phyloP scores from a whole-genome alignment of 2,113 vertebrate species.

The Aplodontia rufa region DNA sequence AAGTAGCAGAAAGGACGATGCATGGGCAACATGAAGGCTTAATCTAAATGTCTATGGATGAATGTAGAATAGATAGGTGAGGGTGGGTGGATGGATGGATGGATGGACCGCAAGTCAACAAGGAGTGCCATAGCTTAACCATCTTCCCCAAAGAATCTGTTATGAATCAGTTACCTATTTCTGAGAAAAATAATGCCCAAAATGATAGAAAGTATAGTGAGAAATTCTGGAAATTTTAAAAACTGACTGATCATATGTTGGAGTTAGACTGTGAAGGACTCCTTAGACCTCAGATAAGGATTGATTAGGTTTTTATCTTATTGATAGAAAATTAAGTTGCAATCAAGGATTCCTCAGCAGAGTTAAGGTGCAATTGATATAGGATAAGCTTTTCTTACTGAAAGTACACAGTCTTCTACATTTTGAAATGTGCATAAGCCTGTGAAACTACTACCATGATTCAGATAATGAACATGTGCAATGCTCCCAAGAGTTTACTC shows the following conservation, averaged over 20 bases:
- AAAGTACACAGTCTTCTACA: not conserved
- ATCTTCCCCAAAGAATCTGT: not conserved
- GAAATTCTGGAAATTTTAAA: not conserved
- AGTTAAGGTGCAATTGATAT: not conserved
- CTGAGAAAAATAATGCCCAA: no score
- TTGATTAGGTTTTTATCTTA: not conserved
- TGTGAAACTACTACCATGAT: not conserved
- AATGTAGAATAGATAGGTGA: not conserved
- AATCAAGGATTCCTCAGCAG: not conserved
- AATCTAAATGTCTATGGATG: no score
- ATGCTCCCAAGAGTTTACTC: not conserved
- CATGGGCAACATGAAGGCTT: no score
- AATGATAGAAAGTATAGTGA: not conserved
- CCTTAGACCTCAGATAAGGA: not conserved
- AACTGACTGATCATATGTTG: not conserved
- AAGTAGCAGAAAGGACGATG: not conserved
- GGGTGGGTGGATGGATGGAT: no score
- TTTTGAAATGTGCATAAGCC: not conserved
- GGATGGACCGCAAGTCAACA: not conserved
- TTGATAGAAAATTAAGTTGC: not conserved
- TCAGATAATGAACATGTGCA: not conserved
- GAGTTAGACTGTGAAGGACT: not conserved
- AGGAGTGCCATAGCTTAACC: not conserved
- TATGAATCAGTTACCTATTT: not conserved
- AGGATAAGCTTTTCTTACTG: not conserved